A percentile compares a stretch with the other conserved stretches of the same genome.
Conservation (phyloP, 92 coral and sea anemone species). For the Bergia puertoricense region DNA sequence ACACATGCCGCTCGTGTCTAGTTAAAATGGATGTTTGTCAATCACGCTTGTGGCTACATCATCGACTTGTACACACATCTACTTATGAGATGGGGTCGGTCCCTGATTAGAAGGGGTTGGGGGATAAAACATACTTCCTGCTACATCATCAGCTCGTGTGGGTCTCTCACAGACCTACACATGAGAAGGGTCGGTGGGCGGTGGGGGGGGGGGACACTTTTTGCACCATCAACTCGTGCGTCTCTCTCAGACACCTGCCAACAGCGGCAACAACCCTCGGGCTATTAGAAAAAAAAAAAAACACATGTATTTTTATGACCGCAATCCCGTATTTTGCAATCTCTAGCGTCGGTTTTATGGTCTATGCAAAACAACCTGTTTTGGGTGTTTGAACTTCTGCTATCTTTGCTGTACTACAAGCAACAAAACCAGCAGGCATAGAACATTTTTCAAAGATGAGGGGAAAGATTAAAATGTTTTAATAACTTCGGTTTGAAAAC, state of each 20-base stretch:
- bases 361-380: no score
- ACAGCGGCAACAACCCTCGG: no score
- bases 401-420: background rate
- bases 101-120: no score
- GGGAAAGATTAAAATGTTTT: background rate
- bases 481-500: background rate
- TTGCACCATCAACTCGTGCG: no score
- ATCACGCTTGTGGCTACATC: background rate
- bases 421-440: background rate
- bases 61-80: background rate
- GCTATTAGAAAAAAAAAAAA: no score
- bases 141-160: background rate
- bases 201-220: no score
- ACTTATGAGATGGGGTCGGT: background rate
- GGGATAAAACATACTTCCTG: background rate
- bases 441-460: background rate
- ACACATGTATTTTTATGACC: background rate
- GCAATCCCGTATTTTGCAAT: background rate
- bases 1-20: no score
- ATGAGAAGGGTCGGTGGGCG: background rate
- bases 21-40: background rate
- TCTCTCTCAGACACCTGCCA: no score
- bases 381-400: no score
- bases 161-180: background rate
- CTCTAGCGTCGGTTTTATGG: background rate